Conservation (phyloP, 2,797 vertebrate genomes). For the Prunella strophiata region DNA sequence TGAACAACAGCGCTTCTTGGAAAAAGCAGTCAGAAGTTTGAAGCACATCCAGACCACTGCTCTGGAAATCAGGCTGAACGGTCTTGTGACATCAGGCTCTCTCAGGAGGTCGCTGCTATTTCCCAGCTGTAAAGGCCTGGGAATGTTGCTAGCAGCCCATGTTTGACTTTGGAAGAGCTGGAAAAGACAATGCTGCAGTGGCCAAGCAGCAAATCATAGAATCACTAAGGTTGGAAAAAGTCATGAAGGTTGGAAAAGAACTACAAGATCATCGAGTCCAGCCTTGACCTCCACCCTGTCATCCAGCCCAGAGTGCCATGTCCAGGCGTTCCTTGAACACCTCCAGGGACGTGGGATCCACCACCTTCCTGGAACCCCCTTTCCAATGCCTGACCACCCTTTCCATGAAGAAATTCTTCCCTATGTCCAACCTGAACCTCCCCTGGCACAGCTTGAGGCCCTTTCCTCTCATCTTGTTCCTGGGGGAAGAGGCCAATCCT, state of each 20-base stretch:
- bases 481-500: background rate
- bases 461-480: background rate
- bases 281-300: background rate
- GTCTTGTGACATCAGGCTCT: constrained; percentile 56
- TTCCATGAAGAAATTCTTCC: background rate
- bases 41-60: constrained; percentile 55
- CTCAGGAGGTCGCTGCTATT: constrained; percentile 11
- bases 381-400: background rate
- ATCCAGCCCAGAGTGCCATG: accelerated
- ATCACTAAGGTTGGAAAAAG: background rate
- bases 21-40: constrained; percentile 48
- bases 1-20: background rate
- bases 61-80: constrained; percentile 56
- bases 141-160: background rate
- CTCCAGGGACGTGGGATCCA: background rate
- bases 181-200: background rate
- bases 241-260: background rate
- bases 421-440: background rate
- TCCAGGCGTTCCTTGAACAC: background rate
- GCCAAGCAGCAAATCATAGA: background rate
- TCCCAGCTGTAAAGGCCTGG: constrained; percentile 44
- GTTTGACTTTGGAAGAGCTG: background rate
- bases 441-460: background rate
- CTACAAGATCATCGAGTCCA: background rate
- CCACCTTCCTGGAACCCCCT: background rate